phyloP scores from a whole-genome alignment of 2,888 invertebrate species.

The Idaea dimidiata region DNA sequence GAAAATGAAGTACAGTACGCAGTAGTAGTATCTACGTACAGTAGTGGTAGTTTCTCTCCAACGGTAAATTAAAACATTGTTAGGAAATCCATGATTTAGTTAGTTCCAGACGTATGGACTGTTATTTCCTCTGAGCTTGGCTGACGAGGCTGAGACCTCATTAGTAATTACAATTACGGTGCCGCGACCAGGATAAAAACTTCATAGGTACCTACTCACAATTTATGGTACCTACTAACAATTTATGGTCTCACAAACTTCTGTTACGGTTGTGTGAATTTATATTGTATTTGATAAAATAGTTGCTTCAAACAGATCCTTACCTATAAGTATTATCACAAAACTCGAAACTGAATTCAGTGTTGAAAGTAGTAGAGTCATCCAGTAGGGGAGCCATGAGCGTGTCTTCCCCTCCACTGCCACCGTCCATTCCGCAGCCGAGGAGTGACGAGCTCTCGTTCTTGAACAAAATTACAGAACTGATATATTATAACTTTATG shows the following conservation, averaged over 20 bases:
- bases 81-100: background rate
- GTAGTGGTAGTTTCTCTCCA: no score
- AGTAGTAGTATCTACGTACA: no score
- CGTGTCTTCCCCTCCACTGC: slow-evolving; percentile 82
- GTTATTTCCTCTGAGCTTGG: no score
- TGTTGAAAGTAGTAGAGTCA: slow-evolving; percentile 78
- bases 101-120: no score
- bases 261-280: no score
- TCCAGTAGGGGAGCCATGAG: slow-evolving; percentile 89
- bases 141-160: no score
- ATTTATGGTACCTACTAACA: no score
- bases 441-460: slow-evolving; percentile 86
- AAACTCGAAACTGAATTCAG: slow-evolving; percentile 90
- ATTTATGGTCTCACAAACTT: no score
- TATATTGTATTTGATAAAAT: background rate
- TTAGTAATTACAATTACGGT: no score
- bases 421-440: slow-evolving; percentile 73
- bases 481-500: background rate
- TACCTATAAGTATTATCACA: slow-evolving; percentile 91
- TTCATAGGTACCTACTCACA: no score
- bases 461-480: slow-evolving; percentile 51
- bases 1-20: no score
- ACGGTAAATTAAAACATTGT: background rate
- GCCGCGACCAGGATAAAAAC: no score
- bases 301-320: background rate